Conservation (phyloP, 1,140 invertebrate genomes). For the Octopus sinensis region DNA sequence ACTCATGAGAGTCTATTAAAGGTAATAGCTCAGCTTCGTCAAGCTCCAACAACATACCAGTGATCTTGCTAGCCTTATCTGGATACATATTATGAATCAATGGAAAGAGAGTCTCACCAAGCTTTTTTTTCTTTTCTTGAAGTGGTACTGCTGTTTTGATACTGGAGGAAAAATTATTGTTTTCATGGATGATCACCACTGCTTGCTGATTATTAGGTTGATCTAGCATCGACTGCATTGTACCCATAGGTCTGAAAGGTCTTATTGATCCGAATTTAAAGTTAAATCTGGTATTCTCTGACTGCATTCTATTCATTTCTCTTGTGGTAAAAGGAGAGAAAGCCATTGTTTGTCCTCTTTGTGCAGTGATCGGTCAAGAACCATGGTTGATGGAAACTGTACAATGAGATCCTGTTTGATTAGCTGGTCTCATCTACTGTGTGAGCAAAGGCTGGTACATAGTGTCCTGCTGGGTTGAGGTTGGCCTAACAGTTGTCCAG, state of each 20-base stretch:
- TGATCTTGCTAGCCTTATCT: slow-evolving; percentile 94
- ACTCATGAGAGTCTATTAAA: no score
- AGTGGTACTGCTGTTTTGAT: slow-evolving; percentile 90
- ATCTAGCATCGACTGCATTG: not conserved
- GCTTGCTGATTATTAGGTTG: slow-evolving; percentile 38
- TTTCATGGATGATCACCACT: slow-evolving; percentile 73
- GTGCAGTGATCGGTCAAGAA: slow-evolving; percentile 79
- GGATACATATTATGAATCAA: slow-evolving; percentile 91
- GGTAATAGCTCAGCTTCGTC: no score
- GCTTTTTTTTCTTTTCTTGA: slow-evolving; percentile 97
- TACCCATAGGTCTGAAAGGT: slow-evolving; percentile 72
- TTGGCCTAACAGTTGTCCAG: slow-evolving; percentile 53
- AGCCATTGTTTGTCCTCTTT: slow-evolving; percentile 29
- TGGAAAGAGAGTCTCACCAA: slow-evolving; percentile 96
- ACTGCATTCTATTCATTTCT: not conserved
- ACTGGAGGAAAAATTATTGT: slow-evolving; percentile 92
- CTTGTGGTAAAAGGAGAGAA: slow-evolving; percentile 50
- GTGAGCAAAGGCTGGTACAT: slow-evolving; percentile 14
- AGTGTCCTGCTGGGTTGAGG: slow-evolving; percentile 11
- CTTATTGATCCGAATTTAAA: not conserved
- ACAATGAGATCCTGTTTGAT: slow-evolving; percentile 64
- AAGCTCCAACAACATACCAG: slow-evolving; percentile 97
- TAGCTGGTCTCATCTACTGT: slow-evolving; percentile 57
- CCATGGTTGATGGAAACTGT: slow-evolving; percentile 70
- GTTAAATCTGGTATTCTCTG: not conserved